phyloP scores from a whole-genome alignment of 2,888 invertebrate genomes.

The Tuberolachnus salignus region DNA sequence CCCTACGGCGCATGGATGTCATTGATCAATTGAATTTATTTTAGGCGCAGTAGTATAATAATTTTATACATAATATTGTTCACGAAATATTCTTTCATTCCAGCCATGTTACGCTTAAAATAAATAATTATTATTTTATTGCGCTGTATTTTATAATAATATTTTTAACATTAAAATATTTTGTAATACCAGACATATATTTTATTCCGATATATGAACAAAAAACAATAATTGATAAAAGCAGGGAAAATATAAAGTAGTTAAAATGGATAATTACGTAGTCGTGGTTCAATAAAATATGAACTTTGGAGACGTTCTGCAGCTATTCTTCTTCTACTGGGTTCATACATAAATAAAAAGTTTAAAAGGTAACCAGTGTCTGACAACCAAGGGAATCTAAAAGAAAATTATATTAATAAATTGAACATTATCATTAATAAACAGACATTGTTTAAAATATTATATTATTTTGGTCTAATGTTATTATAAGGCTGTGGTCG shows the following conservation, averaged over 20 bases:
- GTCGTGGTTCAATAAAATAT: constrained; percentile 93
- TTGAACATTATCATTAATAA: neutral
- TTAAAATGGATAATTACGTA: constrained; percentile 73
- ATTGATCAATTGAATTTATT: no score
- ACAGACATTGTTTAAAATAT: neutral
- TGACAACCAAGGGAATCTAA: constrained; percentile 85
- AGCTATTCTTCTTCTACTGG: constrained; percentile 91
- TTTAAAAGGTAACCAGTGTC: constrained; percentile 89
- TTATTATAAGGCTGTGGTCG: constrained; percentile 95
- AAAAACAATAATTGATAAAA: no score
- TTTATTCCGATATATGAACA: no score
- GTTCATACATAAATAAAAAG: constrained; percentile 97
- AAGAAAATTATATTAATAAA: neutral
- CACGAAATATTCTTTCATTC: no score
- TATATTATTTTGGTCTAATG: constrained; percentile 72
- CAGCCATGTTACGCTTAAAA: no score
- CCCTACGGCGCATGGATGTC: no score
- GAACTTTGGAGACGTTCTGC: constrained; percentile 92
- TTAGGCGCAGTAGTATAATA: no score
- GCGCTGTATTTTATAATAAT: no score
- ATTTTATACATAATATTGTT: no score
- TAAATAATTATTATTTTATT: no score
- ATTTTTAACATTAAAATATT: no score
- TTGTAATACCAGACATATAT: no score
- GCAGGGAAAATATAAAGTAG: neutral